These are phyloP conservation scores for Nettapus auritus DNA, from an alignment of 2,113 vertebrate genomes.

Conservation along the genomic window DNA sequence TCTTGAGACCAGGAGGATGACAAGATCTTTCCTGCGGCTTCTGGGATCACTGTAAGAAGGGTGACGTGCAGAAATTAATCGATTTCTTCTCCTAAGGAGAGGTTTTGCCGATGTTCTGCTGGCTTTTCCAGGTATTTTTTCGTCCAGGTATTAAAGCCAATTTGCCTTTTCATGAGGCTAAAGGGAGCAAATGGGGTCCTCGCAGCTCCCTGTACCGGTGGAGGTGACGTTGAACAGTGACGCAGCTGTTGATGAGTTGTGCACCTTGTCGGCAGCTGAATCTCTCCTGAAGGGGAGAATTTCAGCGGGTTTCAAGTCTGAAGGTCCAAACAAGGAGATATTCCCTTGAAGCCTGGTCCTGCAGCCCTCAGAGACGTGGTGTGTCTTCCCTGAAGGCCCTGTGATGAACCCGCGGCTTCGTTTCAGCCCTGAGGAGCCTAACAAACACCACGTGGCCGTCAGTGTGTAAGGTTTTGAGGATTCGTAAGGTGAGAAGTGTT, in stretches of 20 bases:
- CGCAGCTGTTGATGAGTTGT: neutral
- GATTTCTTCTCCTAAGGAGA: neutral
- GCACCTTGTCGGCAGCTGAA: neutral
- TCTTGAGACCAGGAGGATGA: neutral
- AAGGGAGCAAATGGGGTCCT: neutral
- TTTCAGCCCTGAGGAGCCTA: rapidly evolving
- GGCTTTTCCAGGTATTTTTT: too few species aligned
- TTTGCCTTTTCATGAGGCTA: neutral
- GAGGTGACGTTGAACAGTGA: neutral
- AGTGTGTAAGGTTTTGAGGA: neutral
- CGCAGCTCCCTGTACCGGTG: neutral
- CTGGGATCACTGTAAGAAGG: neutral
- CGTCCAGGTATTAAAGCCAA: neutral
- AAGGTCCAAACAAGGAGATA: too few species aligned
- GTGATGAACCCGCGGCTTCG: neutral
- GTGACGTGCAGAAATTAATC: neutral
- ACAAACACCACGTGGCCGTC: rapidly evolving
- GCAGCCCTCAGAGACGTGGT: too few species aligned
- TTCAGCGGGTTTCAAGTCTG: neutral
- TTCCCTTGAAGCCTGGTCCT: too few species aligned
- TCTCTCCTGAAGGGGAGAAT: neutral
- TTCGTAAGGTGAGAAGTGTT: neutral
- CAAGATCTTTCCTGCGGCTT: neutral
- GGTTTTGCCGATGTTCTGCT: neutral
- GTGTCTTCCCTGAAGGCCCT: neutral